A percentile compares a stretch with the other conserved stretches of the same genome.
Conservation (phyloP, 2,113 vertebrate species). For the Meriones unguiculatus region DNA sequence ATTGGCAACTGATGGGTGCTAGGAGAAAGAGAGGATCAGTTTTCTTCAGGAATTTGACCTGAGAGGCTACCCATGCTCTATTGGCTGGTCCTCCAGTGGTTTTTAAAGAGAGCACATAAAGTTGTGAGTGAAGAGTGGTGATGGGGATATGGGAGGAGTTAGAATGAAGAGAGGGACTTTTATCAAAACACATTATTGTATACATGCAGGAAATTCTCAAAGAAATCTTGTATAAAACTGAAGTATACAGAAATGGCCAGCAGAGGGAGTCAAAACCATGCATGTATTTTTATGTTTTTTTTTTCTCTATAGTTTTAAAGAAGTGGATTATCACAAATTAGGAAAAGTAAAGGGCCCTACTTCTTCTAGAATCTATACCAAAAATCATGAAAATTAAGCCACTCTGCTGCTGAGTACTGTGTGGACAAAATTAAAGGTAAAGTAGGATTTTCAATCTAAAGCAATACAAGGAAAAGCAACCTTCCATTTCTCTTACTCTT, state of each 20-base stretch:
- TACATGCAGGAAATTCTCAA: not conserved
- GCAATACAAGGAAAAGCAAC: not conserved
- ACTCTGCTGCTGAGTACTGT: not conserved
- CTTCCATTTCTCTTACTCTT: not conserved
- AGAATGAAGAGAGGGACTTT: not conserved
- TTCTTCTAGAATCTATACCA: constrained; percentile 7
- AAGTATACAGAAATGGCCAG: constrained; percentile 48
- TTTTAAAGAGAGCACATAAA: not conserved
- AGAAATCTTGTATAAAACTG: not conserved
- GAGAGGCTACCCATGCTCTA: not conserved
- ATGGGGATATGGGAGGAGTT: not conserved
- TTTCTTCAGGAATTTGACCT: too few species aligned
- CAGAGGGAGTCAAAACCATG: constrained; percentile 66
- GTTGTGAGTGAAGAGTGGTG: not conserved
- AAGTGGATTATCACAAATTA: constrained; percentile 19
- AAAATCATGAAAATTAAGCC: not conserved
- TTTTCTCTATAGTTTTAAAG: not conserved
- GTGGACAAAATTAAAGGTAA: not conserved
- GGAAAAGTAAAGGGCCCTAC: not conserved
- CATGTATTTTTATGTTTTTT: not conserved
- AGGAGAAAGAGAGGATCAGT: too few species aligned
- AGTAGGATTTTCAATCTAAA: constrained; percentile 21
- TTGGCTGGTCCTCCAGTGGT: not conserved
- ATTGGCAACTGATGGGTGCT: not conserved
- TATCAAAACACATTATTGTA: not conserved